phyloP scores from a whole-genome alignment of 2,113 vertebrate genomes.

The Ranitomeya imitator region DNA sequence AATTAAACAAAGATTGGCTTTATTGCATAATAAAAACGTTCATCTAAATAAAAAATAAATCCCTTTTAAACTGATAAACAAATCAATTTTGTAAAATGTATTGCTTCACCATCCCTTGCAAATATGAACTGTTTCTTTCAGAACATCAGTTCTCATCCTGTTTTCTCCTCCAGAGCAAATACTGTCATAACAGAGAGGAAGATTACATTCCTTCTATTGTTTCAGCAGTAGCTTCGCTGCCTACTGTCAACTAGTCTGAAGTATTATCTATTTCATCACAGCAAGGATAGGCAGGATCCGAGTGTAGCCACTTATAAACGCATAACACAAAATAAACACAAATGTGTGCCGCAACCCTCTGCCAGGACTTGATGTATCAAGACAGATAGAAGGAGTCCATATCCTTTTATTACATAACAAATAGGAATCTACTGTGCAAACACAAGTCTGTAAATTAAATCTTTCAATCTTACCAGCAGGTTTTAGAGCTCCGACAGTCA shows the following conservation, averaged over 20 bases:
- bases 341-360: neutral
- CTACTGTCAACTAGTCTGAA: slow-evolving; percentile 5
- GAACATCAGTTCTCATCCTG: slow-evolving; percentile 13
- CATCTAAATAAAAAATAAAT: neutral
- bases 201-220: slow-evolving; percentile 14
- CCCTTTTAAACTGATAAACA: neutral
- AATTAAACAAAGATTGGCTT: neutral
- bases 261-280: slow-evolving; percentile 11
- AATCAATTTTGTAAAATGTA: neutral
- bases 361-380: neutral
- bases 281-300: neutral
- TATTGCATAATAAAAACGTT: neutral
- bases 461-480: neutral
- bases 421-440: neutral
- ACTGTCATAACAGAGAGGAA: slow-evolving; percentile 11
- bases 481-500: neutral
- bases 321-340: slow-evolving; percentile 7
- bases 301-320: neutral
- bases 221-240: neutral
- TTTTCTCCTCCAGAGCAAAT: slow-evolving; percentile 18
- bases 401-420: neutral
- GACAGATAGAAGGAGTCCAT: neutral
- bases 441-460: slow-evolving; percentile 9
- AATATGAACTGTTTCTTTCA: neutral
- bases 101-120: neutral